Percentiles rank a stretch among this genome's conserved stretches.
These are phyloP conservation scores for Poicephalus meyeri DNA, from an alignment of 2,113 vertebrate genomes.

Conservation along the genomic window DNA sequence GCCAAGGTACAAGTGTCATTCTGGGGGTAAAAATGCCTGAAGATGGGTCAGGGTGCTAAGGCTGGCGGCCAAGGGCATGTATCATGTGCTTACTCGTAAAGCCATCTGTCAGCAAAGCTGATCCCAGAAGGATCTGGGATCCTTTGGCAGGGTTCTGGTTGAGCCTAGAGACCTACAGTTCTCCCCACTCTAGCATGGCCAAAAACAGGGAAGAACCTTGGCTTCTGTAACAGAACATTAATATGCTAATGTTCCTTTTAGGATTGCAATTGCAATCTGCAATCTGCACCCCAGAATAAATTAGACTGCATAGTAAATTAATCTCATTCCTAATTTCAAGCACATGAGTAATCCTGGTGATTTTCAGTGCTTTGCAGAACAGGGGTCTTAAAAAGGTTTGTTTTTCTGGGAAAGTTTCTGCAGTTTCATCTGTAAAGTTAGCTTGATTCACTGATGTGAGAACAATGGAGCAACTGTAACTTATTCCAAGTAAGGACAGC, in stretches of 20 bases:
- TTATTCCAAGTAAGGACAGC: slow-evolving; percentile 9
- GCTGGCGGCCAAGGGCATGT: background rate
- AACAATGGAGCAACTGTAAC: background rate
- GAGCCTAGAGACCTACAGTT: background rate
- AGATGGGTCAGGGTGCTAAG: background rate
- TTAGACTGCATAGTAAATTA: background rate
- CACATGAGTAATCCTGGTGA: background rate
- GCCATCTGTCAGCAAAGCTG: background rate
- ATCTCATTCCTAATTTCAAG: background rate
- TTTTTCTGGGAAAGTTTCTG: background rate
- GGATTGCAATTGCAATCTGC: background rate
- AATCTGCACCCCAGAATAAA: background rate
- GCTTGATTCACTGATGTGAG: background rate
- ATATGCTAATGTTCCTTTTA: background rate
- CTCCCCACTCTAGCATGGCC: background rate
- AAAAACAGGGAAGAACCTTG: background rate
- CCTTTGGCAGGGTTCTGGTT: background rate
- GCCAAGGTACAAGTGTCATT: background rate
- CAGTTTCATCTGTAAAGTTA: background rate
- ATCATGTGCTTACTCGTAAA: background rate
- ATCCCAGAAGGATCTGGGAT: background rate
- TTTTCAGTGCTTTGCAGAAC: background rate
- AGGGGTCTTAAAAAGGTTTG: background rate
- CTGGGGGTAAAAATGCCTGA: background rate
- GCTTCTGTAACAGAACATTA: background rate